Percentiles rank a stretch among this genome's conserved stretches.
phyloP scores from a whole-genome alignment of 2,888 invertebrate genomes.

The Tortricodes alternella region DNA sequence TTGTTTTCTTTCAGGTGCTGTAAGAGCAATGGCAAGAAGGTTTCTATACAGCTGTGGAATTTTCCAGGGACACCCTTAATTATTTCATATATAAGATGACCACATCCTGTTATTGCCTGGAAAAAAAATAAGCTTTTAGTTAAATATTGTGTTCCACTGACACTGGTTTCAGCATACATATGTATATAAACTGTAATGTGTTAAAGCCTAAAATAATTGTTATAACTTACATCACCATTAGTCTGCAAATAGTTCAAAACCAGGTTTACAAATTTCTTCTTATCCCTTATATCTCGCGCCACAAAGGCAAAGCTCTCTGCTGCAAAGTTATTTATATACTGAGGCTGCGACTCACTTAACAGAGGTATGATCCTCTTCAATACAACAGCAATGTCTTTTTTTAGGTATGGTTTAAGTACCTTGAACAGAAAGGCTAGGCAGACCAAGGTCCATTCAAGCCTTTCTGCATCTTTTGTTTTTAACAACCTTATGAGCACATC shows the following conservation, averaged over 20 bases:
- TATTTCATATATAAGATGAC: conserved; percentile 94
- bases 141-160: too few species aligned
- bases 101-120: conserved; percentile 90
- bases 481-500: conserved; percentile 87
- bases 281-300: conserved; percentile 93
- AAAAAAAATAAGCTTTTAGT: conserved; percentile 42
- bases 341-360: conserved; percentile 88
- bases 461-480: conserved; percentile 90
- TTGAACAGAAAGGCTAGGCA: conserved; percentile 96
- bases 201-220: background rate
- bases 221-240: conserved; percentile 85
- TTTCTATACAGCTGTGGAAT: conserved; percentile 92
- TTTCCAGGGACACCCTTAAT: conserved; percentile 91
- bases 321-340: conserved; percentile 95
- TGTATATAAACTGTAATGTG: too few species aligned
- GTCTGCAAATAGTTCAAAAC: conserved; percentile 86
- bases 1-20: conserved; percentile 80
- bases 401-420: conserved; percentile 91
- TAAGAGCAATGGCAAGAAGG: conserved; percentile 86
- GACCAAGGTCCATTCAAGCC: conserved; percentile 92
- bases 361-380: conserved; percentile 89
- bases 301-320: conserved; percentile 98
- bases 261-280: conserved; percentile 87
- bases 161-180: too few species aligned
- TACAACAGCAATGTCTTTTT: conserved; percentile 89